Evolutionary conservation across 2,113 vertebrate species (phyloP).

Genomic region (human): DNA sequence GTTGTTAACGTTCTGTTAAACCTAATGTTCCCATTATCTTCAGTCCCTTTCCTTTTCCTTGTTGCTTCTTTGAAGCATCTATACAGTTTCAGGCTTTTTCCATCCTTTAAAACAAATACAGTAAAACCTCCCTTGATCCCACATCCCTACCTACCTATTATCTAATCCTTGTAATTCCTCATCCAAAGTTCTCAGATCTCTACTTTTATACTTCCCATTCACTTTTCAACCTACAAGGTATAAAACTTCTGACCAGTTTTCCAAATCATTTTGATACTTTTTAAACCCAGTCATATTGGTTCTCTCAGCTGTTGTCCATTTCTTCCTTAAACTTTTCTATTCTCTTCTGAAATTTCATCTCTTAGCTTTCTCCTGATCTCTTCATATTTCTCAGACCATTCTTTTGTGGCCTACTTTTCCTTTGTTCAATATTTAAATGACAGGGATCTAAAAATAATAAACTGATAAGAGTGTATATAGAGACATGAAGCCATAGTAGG

Average conservation of each 20-base stretch:
- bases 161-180: not conserved
- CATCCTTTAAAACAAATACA: not conserved
- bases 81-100: not conserved
- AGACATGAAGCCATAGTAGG: not conserved
- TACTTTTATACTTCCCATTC: not conserved
- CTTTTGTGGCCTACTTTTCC: not conserved
- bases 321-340: not conserved
- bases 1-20: not conserved
- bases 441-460: not conserved
- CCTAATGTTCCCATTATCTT: not conserved
- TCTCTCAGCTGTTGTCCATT: not conserved
- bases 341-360: not conserved
- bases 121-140: not conserved
- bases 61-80: not conserved
- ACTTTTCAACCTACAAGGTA: not conserved
- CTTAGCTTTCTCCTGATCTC: not conserved
- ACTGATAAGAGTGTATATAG: not conserved
- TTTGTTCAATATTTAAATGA: not conserved
- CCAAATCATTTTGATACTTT: not conserved
- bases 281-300: not conserved
- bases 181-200: not conserved
- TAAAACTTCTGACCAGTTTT: not conserved
- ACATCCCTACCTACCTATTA: not conserved
- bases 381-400: not conserved
- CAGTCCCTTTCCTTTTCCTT: not conserved